Percentiles rank a stretch among this genome's conserved stretches.
Conservation (phyloP, 2,797 vertebrate species). For the Pantherophis vulpinus region DNA sequence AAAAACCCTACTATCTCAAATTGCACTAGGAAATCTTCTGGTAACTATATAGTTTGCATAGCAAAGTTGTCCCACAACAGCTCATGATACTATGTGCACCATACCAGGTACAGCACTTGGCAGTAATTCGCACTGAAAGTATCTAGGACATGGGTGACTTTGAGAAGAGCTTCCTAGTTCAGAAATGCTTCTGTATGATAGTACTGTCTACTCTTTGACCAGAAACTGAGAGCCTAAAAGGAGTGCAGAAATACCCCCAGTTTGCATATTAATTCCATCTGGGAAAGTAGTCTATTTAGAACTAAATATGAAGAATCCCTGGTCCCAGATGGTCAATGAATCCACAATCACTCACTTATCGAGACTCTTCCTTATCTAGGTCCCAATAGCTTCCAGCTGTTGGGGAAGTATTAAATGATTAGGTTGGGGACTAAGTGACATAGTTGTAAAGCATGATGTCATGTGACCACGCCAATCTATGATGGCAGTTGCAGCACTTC, state of each 20-base stretch:
- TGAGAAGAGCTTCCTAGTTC: background rate
- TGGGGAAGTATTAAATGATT: background rate
- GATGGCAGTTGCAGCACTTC: background rate
- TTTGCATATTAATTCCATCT: background rate
- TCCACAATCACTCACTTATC: background rate
- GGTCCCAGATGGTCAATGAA: background rate
- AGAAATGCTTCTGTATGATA: background rate
- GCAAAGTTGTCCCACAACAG: background rate
- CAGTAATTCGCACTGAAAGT: background rate
- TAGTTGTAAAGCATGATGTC: background rate
- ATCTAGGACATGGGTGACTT: background rate
- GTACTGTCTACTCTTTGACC: background rate
- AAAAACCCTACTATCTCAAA: background rate
- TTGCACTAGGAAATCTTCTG: background rate
- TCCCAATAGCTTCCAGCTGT: background rate
- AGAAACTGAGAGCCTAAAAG: background rate
- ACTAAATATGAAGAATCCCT: background rate
- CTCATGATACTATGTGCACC: background rate
- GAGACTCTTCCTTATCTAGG: background rate
- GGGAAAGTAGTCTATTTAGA: background rate
- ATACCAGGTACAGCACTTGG: background rate
- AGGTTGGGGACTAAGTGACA: background rate
- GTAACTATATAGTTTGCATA: background rate
- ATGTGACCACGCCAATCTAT: background rate
- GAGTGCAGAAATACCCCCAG: background rate